Evolutionary conservation across 2,797 vertebrate species (phyloP).

Genomic region (Heteromormyrus szaboi): DNA sequence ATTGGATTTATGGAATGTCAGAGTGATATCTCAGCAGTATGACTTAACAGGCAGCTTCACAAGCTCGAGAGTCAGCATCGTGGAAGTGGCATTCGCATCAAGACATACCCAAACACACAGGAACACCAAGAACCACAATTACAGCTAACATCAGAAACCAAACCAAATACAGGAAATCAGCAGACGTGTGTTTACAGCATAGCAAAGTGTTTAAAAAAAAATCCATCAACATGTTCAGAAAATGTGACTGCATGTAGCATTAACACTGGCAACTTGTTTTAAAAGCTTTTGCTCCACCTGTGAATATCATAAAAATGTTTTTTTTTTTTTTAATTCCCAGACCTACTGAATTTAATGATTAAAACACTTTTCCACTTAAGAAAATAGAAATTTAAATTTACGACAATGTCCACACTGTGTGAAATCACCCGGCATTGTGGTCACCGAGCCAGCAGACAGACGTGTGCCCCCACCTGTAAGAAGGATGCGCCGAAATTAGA

Average conservation of each 20-base stretch:
- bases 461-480: neutral
- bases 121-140: neutral
- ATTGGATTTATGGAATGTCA: neutral
- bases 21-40: neutral
- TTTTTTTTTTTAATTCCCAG: neutral
- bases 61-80: neutral
- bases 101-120: neutral
- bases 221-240: neutral
- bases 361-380: neutral
- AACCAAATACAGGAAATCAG: neutral
- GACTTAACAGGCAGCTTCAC: neutral
- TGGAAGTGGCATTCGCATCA: neutral
- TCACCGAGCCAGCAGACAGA: neutral
- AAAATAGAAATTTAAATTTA: neutral
- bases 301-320: neutral
- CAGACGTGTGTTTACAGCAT: neutral
- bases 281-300: constrained; percentile 4
- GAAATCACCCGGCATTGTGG: neutral
- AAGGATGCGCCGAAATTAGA: neutral
- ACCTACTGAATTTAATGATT: neutral
- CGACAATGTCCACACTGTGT: neutral
- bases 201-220: neutral
- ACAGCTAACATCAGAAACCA: neutral
- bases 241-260: neutral
- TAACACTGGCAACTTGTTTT: neutral